Conservation (phyloP, 1,140 invertebrate species). For the Cydia strobilella region DNA sequence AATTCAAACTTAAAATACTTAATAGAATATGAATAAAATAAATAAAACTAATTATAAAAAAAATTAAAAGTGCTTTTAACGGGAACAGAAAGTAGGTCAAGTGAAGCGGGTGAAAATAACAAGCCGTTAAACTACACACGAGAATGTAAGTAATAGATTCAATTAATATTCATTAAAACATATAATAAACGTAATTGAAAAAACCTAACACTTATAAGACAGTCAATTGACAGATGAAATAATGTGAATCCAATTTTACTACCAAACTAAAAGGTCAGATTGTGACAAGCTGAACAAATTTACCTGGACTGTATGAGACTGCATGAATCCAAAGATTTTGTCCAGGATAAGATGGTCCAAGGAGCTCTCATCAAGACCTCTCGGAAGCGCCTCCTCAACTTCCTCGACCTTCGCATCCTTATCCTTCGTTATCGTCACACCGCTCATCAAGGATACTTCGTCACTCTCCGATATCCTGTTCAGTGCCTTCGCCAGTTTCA, state of each 20-base stretch:
- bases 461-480: conserved; percentile 84
- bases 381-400: conserved; percentile 82
- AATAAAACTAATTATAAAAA: neutral
- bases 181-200: no score
- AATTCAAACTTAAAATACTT: neutral
- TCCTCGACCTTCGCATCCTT: conserved; percentile 65
- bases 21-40: neutral
- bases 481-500: conserved; percentile 87
- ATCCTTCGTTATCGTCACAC: conserved; percentile 86
- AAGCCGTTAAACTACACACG: neutral
- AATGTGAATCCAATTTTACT: neutral
- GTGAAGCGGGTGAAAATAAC: conserved; percentile 8
- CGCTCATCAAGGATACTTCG: conserved; percentile 84
- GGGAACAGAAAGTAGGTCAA: conserved; percentile 18
- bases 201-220: no score
- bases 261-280: neutral
- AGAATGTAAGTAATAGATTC: neutral
- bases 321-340: conserved; percentile 86
- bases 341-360: conserved; percentile 88
- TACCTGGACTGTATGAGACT: conserved; percentile 88
- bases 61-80: neutral
- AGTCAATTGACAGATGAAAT: no score
- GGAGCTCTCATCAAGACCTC: conserved; percentile 85
- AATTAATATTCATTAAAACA: no score
- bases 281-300: conserved; percentile 34